Percentiles rank a stretch among this genome's conserved stretches.
These are phyloP conservation scores for Eupelmus urozonus DNA, from an alignment of 2,888 invertebrate genomes.

Conservation along the genomic window DNA sequence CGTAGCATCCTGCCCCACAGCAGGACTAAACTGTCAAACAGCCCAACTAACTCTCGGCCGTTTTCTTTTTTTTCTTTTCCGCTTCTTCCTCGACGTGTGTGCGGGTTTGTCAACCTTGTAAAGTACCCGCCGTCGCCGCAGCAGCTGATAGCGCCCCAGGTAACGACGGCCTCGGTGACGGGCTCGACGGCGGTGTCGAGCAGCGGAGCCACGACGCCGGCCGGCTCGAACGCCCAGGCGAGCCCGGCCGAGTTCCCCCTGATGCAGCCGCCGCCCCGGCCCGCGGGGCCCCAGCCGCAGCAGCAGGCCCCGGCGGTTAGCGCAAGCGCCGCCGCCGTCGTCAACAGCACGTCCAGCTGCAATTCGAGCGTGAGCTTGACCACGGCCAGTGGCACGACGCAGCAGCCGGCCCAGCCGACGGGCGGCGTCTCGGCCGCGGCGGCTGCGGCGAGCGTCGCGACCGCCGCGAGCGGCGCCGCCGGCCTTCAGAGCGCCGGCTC, in stretches of 20 bases:
- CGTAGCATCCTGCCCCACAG: too few species aligned
- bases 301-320: background rate
- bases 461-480: constrained; percentile 5
- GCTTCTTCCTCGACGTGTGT: background rate
- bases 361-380: background rate
- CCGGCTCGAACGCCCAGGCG: constrained; percentile 6
- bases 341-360: background rate
- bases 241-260: constrained; percentile 38
- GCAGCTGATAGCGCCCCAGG: constrained; percentile 79
- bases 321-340: background rate
- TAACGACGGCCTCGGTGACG: constrained; percentile 45
- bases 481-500: background rate
- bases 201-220: background rate
- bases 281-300: background rate
- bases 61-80: background rate
- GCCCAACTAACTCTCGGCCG: background rate
- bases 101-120: background rate
- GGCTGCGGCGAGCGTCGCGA: constrained; percentile 5
- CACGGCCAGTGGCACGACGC: background rate
- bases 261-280: constrained; percentile 53
- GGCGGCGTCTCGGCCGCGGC: constrained; percentile 14
- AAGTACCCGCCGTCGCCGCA: constrained; percentile 88
- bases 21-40: too few species aligned
- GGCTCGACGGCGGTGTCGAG: constrained; percentile 72
- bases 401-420: constrained; percentile 26